Base-by-base conservation (phyloP, 2,113 vertebrate species). In the Equus przewalskii region DNA sequence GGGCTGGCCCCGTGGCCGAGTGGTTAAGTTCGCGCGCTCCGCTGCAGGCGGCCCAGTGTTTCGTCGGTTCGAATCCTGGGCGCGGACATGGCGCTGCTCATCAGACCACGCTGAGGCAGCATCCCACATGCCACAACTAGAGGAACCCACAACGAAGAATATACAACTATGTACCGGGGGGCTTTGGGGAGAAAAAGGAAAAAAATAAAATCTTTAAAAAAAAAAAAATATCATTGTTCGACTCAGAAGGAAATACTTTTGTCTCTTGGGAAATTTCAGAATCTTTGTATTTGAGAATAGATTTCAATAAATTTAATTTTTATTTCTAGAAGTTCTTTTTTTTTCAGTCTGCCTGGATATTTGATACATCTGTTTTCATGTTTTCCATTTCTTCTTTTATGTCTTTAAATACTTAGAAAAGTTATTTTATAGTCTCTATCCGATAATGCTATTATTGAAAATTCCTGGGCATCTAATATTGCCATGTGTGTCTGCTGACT, bases 231-330 rank as follows among this genome's bases (percentile, higher is more conserved):
- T 64, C 69, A 86, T 3, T 92, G 33, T 69, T 95, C 46, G 89
- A 60, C 21, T 56, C 11, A 88, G 24, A 87, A 85, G 41, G 13
- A 89, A 64, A 14, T 80, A 56, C 28, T 54, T 82, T 87, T 70
- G 7, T 6, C 15, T 92, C 69, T 89, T 44, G 24, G 7, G 15
- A 94, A 96, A 80, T 89, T 91, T 86, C 62, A 87, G 54, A 92
- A 94, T 89, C 51, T 92, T 67, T 73, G 30, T 24, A 81, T 83
- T 90, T 94, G n/a, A 96, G 92, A 93, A 89, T 36, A 26, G 7
- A 91, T 85, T 92, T 85, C 21, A 75, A 88, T 54, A 44, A 80
- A 87, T 36, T 56, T 80, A 46, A 64, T 49, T 72, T 88, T 97
- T 83, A 73, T 95, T 79, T 94, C 70, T 81, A 19, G 3, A 90